A percentile compares a stretch with the other conserved stretches of the same genome.
Conservation (phyloP, 2,113 vertebrate genomes). For the Orycteropus afer region DNA sequence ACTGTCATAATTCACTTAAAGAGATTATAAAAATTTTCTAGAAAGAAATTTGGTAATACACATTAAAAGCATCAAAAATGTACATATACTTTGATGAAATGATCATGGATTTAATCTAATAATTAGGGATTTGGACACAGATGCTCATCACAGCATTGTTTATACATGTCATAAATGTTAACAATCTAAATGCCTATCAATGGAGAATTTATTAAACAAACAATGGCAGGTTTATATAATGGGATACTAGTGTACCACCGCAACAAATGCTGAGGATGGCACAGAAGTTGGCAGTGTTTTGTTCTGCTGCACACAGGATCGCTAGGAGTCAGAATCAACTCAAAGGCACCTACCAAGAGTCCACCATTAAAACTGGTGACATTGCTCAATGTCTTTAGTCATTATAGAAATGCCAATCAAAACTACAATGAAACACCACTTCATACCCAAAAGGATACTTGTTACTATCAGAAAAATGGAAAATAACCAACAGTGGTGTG, state of each 20-base stretch:
- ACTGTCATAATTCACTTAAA: background rate
- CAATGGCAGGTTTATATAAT: background rate
- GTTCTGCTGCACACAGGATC: too few relatives aligned
- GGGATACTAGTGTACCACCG: background rate
- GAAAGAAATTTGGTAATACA: background rate
- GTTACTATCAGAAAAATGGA: too few relatives aligned
- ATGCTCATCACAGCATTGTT: background rate
- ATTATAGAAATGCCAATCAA: too few relatives aligned
- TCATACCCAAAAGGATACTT: too few relatives aligned
- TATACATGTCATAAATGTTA: background rate
- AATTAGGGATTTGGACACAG: slow-evolving; percentile 28
- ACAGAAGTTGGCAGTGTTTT: too few relatives aligned
- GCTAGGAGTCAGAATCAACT: too few relatives aligned
- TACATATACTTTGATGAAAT: background rate
- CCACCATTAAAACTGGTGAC: too few relatives aligned
- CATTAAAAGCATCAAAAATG: slow-evolving; percentile 41
- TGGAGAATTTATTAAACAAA: background rate
- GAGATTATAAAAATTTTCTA: slow-evolving; percentile 36
- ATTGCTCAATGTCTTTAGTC: too few relatives aligned
- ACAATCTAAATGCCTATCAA: background rate
- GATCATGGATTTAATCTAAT: slow-evolving; percentile 42
- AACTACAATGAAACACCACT: too few relatives aligned
- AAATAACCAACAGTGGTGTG: too few relatives aligned
- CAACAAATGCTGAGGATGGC: background rate
- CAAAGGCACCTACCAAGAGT: too few relatives aligned